Evolutionary conservation across 2,113 vertebrate species (phyloP).

Genomic region (Phylloscopus trochilus): DNA sequence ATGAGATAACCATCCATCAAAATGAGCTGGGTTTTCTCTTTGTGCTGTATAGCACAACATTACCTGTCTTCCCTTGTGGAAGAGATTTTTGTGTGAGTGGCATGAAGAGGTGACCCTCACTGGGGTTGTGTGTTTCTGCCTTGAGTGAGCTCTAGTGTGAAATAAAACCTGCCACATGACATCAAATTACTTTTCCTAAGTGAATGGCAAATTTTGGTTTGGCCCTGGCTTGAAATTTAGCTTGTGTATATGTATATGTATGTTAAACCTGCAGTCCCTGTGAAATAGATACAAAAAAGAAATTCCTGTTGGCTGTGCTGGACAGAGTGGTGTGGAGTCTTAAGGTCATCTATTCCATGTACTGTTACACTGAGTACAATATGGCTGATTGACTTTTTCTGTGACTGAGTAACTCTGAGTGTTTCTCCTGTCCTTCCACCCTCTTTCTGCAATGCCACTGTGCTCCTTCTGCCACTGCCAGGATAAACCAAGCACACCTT

Average conservation of each 20-base stretch:
- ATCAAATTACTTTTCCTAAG: neutral
- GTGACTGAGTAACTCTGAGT: neutral
- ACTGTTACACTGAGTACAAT: neutral
- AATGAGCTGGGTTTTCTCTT: neutral
- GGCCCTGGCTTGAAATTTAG: neutral
- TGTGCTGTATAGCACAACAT: neutral
- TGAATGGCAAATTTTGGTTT: neutral
- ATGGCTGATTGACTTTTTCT: neutral
- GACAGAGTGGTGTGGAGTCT: neutral
- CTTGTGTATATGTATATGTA: accelerated
- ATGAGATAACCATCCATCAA: neutral
- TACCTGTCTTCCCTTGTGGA: neutral
- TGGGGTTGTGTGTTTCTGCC: neutral
- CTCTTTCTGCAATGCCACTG: neutral
- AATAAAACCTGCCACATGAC: neutral
- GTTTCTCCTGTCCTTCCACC: neutral
- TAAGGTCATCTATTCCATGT: neutral
- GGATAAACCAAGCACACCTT: neutral
- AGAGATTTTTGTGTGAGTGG: neutral
- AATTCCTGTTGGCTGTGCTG: neutral
- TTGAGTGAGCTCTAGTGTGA: neutral
- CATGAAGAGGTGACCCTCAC: neutral
- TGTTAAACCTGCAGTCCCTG: neutral
- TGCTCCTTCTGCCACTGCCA: neutral
- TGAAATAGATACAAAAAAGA: neutral